Evolutionary conservation across 1,140 invertebrate species (phyloP).

Genomic region (Dinothrombium tinctorium): DNA sequence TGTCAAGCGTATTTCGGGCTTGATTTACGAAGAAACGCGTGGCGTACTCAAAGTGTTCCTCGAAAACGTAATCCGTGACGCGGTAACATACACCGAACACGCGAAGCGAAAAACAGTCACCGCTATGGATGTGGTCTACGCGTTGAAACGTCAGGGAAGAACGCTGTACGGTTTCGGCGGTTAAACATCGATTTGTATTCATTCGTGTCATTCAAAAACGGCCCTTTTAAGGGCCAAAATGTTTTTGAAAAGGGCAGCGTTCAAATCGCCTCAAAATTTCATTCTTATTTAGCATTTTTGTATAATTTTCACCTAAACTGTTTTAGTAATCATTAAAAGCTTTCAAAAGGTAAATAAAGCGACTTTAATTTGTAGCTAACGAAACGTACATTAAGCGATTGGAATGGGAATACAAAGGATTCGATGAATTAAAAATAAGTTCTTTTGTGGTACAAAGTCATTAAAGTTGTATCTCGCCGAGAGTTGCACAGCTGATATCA

Average conservation of each 20-base stretch:
- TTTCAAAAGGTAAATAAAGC: too few relatives aligned
- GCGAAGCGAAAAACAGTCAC: constrained; percentile 57
- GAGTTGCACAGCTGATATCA: neutral
- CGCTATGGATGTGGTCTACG: constrained; percentile 67
- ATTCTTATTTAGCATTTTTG: too few relatives aligned
- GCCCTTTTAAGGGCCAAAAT: constrained; percentile 21
- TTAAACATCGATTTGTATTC: constrained; percentile 17
- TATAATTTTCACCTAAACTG: too few relatives aligned
- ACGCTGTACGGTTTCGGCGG: constrained; percentile 35
- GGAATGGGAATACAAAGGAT: too few relatives aligned
- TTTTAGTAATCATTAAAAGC: too few relatives aligned
- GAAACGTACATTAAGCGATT: too few relatives aligned
- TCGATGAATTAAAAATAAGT: too few relatives aligned
- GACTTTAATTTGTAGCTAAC: too few relatives aligned
- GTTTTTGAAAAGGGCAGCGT: too few relatives aligned
- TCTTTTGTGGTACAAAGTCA: too few relatives aligned
- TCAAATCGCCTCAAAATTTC: too few relatives aligned
- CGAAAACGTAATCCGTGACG: constrained; percentile 54
- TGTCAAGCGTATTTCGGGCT: constrained; percentile 45
- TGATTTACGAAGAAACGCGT: constrained; percentile 44
- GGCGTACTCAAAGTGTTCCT: constrained; percentile 49
- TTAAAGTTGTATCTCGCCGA: too few relatives aligned
- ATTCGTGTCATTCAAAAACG: constrained; percentile 14
- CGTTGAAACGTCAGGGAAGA: constrained; percentile 52
- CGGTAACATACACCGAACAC: constrained; percentile 58